Evolutionary conservation across 2,797 vertebrate genomes (phyloP).

Genomic region (Iguana delicatissima): DNA sequence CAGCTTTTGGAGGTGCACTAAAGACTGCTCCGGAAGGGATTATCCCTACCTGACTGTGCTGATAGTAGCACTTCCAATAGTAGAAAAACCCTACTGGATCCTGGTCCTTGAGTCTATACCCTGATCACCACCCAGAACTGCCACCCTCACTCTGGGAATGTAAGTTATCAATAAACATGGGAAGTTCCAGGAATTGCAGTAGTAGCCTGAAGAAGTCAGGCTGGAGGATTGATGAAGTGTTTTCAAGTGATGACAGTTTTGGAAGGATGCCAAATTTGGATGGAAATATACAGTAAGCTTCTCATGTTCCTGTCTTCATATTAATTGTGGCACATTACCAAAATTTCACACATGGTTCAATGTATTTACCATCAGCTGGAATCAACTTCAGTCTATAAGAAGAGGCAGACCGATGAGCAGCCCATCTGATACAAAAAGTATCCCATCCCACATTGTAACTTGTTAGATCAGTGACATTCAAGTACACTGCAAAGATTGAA

Average conservation of each 20-base stretch:
- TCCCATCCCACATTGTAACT: conserved; percentile 89
- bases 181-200: not conserved
- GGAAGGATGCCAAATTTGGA: not conserved
- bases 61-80: not conserved
- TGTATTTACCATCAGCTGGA: conserved; percentile 86
- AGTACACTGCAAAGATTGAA: conserved; percentile 85
- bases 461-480: conserved; percentile 93
- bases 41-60: not conserved
- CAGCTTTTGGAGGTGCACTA: not conserved
- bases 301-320: not conserved
- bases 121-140: too few species aligned
- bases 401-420: conserved; percentile 90
- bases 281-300: not conserved
- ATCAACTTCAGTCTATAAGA: conserved; percentile 94
- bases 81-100: not conserved
- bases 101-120: not conserved
- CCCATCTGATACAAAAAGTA: conserved; percentile 93
- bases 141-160: conserved; percentile 14
- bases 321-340: not conserved
- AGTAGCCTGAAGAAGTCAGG: not conserved
- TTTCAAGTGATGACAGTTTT: not conserved
- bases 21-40: not conserved
- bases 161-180: not conserved
- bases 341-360: conserved; percentile 1
- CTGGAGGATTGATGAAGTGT: not conserved